A percentile compares a stretch with the other conserved stretches of the same genome.
Conservation (phyloP, 2,888 invertebrate species). For the Altica lythri region DNA sequence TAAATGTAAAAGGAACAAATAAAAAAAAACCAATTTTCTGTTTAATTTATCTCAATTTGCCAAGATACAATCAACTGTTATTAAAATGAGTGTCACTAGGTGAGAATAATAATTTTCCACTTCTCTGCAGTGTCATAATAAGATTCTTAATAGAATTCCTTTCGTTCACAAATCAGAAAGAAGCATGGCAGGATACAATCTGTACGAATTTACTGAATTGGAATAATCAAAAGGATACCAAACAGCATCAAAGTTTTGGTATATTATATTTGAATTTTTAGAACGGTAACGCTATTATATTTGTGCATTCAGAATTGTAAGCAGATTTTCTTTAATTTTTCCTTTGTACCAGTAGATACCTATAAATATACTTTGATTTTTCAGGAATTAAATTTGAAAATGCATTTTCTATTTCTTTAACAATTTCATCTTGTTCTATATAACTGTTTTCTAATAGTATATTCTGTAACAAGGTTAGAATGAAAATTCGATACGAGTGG, state of each 20-base stretch:
- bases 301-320: too few species aligned
- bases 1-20: too few species aligned
- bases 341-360: too few species aligned
- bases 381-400: too few species aligned
- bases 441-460: too few species aligned
- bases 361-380: too few species aligned
- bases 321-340: too few species aligned
- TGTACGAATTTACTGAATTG: not conserved
- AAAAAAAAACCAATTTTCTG: conserved; percentile 5
- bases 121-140: conserved; percentile 3
- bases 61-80: conserved; percentile 5
- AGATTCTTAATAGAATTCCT: conserved; percentile 7
- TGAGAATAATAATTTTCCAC: not conserved
- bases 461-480: too few species aligned
- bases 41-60: conserved; percentile 1
- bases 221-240: conserved; percentile 5
- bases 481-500: too few species aligned
- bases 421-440: too few species aligned
- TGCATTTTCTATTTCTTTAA: too few species aligned
- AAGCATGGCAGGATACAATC: not conserved
- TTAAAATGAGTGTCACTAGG: not conserved
- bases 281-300: not conserved
- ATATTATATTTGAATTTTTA: conserved; percentile 1
- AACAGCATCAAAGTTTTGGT: conserved; percentile 5
- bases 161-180: conserved; percentile 7